Conservation (phyloP, 2,888 invertebrate genomes). For the Habrosyne pyritoides region DNA sequence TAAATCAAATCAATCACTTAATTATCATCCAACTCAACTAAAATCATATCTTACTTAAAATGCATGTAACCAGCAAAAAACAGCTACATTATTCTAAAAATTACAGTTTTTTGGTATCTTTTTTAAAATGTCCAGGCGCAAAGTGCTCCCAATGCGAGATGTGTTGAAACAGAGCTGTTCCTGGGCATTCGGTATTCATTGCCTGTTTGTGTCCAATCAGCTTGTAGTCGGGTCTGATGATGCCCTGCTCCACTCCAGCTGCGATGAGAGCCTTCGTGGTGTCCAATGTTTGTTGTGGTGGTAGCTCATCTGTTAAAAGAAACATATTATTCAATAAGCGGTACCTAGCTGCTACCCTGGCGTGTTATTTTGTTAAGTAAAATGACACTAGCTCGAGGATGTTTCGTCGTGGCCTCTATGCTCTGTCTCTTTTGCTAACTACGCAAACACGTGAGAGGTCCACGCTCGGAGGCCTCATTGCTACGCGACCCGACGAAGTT, state of each 20-base stretch:
- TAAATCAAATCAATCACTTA: too few relatives aligned
- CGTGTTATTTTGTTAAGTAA: too few relatives aligned
- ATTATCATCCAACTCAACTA: too few relatives aligned
- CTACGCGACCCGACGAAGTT: too few relatives aligned
- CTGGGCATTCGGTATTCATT: constrained; percentile 86
- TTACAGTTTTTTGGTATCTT: background rate
- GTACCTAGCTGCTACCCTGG: too few relatives aligned
- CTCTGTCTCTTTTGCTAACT: background rate
- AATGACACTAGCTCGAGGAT: too few relatives aligned
- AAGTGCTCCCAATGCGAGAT: constrained; percentile 86
- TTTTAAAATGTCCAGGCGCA: constrained; percentile 24
- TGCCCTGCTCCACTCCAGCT: constrained; percentile 81
- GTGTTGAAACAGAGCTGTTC: constrained; percentile 82
- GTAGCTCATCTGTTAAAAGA: constrained; percentile 75
- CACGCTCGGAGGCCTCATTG: too few relatives aligned
- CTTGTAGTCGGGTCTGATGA: constrained; percentile 82
- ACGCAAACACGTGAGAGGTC: too few relatives aligned
- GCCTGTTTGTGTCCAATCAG: constrained; percentile 85
- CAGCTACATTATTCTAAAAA: too few relatives aligned
- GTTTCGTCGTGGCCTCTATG: too few relatives aligned
- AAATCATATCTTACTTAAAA: too few relatives aligned
- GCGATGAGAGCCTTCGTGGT: constrained; percentile 83
- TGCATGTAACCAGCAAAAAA: too few relatives aligned
- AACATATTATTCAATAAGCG: constrained; percentile 7
- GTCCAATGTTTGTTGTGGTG: constrained; percentile 82